A percentile compares a stretch with the other conserved stretches of the same genome.
phyloP scores from a whole-genome alignment of 2,113 vertebrate species.

The Haemorhous mexicanus region DNA sequence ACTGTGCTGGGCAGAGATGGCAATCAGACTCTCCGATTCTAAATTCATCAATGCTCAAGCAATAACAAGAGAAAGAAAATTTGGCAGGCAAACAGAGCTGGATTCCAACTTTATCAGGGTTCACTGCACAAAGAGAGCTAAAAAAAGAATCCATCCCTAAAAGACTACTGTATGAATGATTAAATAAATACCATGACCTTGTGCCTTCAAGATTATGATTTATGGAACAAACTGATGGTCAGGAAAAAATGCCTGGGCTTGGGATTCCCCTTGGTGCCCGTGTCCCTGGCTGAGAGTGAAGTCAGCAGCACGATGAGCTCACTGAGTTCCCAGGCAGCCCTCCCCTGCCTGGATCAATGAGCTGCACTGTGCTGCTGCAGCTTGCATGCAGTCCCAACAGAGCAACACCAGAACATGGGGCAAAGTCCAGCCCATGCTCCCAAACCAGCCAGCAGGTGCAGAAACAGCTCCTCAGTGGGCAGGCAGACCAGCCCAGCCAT shows the following conservation, averaged over 20 bases:
- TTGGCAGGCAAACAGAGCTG: not conserved
- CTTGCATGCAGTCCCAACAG: conserved; percentile 30
- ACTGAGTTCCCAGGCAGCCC: conserved; percentile 45
- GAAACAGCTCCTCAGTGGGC: not conserved
- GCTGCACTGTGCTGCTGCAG: conserved; percentile 35
- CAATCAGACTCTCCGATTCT: not conserved
- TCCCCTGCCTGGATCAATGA: conserved; percentile 15
- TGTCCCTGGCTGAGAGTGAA: not conserved
- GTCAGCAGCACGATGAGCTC: not conserved
- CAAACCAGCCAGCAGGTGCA: not conserved
- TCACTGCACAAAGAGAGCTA: not conserved
- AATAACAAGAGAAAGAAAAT: not conserved
- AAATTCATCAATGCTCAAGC: not conserved
- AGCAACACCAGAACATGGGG: not conserved
- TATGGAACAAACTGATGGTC: not conserved
- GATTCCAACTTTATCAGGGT: not conserved
- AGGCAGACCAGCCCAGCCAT: not conserved
- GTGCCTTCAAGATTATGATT: not conserved
- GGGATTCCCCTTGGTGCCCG: not conserved
- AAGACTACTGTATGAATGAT: not conserved
- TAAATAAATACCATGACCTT: not conserved
- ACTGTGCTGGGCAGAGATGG: not conserved
- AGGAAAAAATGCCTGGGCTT: not conserved
- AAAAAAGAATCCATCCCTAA: not conserved
- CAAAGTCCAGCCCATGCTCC: not conserved